These are phyloP conservation scores for Campoletis raptor DNA, from an alignment of 2,888 invertebrate genomes.

Conservation along the genomic window DNA sequence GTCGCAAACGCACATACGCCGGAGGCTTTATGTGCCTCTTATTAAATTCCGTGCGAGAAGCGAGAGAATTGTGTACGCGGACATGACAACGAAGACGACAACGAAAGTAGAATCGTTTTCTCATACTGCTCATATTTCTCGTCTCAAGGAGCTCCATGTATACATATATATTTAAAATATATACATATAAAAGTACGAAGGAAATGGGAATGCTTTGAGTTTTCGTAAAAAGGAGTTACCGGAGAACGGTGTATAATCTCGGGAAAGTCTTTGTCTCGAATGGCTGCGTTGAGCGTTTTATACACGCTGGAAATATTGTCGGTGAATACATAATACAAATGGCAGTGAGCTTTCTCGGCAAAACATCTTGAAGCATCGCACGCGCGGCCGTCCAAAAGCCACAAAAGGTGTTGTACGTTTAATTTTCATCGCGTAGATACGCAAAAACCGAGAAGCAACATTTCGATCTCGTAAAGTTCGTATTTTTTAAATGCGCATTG, in stretches of 20 bases:
- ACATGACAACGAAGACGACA: constrained; percentile 64
- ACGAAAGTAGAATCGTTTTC: constrained; percentile 47
- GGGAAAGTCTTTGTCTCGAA: constrained; percentile 6
- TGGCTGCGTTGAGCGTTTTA: not conserved
- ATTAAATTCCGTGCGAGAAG: constrained; percentile 78
- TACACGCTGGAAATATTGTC: not conserved
- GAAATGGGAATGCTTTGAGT: constrained; percentile 14
- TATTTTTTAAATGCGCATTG: not conserved
- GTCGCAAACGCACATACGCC: constrained; percentile 45
- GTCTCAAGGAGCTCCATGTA: constrained; percentile 13
- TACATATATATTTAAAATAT: not conserved
- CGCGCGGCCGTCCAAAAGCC: not conserved
- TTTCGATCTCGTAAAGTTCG: not conserved
- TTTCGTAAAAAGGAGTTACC: not conserved
- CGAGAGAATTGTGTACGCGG: constrained; percentile 74
- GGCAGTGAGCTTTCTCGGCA: not conserved
- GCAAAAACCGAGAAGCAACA: not conserved
- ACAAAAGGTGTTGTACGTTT: not conserved
- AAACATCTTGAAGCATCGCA: not conserved
- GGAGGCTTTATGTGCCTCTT: constrained; percentile 77
- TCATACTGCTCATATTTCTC: constrained; percentile 49
- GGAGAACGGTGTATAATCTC: not conserved
- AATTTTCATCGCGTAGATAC: not conserved
- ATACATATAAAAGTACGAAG: constrained; percentile 13
- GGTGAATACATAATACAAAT: constrained; percentile 1